Conservation (phyloP, 2,113 vertebrate genomes). For the Leptodactylus fuscus region DNA sequence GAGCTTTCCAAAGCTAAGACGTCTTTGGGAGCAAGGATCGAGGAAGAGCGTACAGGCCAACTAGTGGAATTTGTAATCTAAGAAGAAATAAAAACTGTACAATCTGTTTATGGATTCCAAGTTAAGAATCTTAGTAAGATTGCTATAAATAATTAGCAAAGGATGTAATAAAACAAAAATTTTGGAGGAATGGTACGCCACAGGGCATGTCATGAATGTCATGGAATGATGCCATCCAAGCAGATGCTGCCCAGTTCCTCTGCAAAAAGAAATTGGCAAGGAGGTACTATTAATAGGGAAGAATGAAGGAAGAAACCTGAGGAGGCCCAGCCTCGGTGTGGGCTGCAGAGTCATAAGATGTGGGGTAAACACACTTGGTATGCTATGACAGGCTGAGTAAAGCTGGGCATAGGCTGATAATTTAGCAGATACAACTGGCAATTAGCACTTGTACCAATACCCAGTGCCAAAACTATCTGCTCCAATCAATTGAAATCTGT, state of each 20-base stretch:
- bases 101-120: background rate
- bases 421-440: background rate
- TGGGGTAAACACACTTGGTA: slow-evolving; percentile 21
- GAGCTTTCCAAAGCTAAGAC: background rate
- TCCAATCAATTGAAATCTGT: slow-evolving; percentile 22
- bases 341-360: slow-evolving; percentile 3
- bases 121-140: background rate
- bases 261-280: background rate
- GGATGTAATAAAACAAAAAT: background rate
- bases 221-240: slow-evolving; percentile 10
- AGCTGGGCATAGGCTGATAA: slow-evolving; percentile 15
- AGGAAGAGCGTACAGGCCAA: background rate
- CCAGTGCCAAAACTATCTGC: background rate
- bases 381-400: slow-evolving; percentile 4
- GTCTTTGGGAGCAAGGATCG: background rate
- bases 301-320: background rate
- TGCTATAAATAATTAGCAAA: background rate
- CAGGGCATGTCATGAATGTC: background rate
- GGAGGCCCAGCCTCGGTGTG: background rate
- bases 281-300: background rate
- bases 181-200: background rate
- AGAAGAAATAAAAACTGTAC: background rate
- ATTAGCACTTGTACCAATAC: slow-evolving; percentile 19
- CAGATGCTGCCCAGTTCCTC: background rate
- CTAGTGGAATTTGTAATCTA: background rate